Conservation (phyloP, 92 coral and sea anemone genomes). For the Blastomussa wellsi region DNA sequence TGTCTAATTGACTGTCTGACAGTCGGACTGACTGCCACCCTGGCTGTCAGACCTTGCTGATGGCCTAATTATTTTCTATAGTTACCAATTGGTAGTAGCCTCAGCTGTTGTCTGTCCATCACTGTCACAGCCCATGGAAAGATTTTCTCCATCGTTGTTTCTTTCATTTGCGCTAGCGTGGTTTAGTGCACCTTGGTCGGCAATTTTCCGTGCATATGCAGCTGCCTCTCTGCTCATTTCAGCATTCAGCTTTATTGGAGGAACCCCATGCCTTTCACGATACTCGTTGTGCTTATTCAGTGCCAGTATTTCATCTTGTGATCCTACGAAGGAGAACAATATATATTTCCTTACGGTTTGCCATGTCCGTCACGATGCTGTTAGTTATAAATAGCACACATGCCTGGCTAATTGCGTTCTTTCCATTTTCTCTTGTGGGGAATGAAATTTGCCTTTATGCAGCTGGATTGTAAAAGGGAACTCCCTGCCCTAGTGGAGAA, state of each 20-base stretch:
- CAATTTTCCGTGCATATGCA: constrained; percentile 71
- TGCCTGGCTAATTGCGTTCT: too few species aligned
- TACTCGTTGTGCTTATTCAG: constrained; percentile 75
- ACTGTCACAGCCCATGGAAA: constrained; percentile 76
- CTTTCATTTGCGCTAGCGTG: constrained; percentile 63
- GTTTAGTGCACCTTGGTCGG: constrained; percentile 46
- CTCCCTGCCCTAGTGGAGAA: too few species aligned
- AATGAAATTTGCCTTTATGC: too few species aligned
- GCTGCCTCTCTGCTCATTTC: constrained; percentile 68
- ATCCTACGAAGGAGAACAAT: background rate
- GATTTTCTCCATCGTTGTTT: constrained; percentile 75
- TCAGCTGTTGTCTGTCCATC: constrained; percentile 66
- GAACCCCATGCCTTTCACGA: constrained; percentile 77
- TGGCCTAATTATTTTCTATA: background rate
- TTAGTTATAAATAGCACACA: too few species aligned
- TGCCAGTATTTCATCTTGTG: constrained; percentile 47
- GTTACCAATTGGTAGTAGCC: constrained; percentile 72
- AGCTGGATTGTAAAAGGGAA: too few species aligned
- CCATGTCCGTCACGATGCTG: too few species aligned
- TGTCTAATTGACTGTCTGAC: background rate
- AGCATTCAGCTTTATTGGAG: constrained; percentile 65
- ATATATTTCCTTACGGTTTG: background rate
- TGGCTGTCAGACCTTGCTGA: too few species aligned
- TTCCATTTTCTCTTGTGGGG: too few species aligned
- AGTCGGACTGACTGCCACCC: background rate